phyloP scores from a whole-genome alignment of 1,140 invertebrate genomes.

The Copidosoma floridanum region DNA sequence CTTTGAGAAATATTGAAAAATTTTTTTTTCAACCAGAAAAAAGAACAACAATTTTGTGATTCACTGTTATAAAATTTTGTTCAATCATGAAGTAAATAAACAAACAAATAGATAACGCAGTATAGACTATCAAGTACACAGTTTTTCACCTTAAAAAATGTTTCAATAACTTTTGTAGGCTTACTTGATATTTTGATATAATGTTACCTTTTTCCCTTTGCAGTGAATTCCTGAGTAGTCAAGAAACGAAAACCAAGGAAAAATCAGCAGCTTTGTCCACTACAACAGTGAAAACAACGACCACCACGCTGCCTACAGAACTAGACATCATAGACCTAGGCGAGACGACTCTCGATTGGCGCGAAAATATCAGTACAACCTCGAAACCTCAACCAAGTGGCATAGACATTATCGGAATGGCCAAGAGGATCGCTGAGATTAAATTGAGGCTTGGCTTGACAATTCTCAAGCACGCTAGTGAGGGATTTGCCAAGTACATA shows the following conservation, averaged over 20 bases:
- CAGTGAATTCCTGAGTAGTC: too few relatives aligned
- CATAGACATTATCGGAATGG: slow-evolving; percentile 51
- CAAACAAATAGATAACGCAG: too few relatives aligned
- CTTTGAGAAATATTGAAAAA: too few relatives aligned
- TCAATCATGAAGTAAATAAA: too few relatives aligned
- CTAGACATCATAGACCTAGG: slow-evolving; percentile 9
- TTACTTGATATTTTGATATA: too few relatives aligned
- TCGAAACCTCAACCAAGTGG: slow-evolving; percentile 35
- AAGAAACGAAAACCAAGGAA: neutral
- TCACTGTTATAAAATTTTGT: too few relatives aligned
- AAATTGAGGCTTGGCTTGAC: slow-evolving; percentile 57
- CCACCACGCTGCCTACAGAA: slow-evolving; percentile 10
- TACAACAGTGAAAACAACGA: slow-evolving; percentile 12
- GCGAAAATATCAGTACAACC: slow-evolving; percentile 33
- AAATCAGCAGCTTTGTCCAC: neutral
- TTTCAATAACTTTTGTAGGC: too few relatives aligned
- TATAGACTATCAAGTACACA: too few relatives aligned
- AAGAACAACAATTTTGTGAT: too few relatives aligned
- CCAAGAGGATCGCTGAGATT: slow-evolving; percentile 55
- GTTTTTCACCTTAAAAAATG: too few relatives aligned
- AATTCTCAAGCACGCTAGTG: slow-evolving; percentile 55
- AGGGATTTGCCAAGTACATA: slow-evolving; percentile 56
- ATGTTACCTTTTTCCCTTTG: too few relatives aligned
- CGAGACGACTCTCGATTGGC: slow-evolving; percentile 38
- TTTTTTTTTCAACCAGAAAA: too few relatives aligned